Conservation (phyloP, 2,113 vertebrate genomes). For the Vimba vimba region DNA sequence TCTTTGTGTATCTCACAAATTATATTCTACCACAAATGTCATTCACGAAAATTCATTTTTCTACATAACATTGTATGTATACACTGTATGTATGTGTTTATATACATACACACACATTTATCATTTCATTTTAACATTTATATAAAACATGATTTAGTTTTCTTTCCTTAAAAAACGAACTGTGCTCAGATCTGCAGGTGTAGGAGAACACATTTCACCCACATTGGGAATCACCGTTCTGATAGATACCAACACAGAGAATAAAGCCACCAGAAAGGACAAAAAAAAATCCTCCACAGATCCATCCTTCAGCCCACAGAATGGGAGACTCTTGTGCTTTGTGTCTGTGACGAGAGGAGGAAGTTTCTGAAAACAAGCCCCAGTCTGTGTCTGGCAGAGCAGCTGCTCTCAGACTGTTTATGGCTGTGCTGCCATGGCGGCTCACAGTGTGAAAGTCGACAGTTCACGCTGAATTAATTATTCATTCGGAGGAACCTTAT, state of each 20-base stretch:
- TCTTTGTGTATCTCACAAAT: not conserved
- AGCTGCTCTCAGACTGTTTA: slow-evolving; percentile 52
- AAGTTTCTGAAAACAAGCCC: slow-evolving; percentile 41
- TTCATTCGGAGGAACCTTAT: slow-evolving; percentile 52
- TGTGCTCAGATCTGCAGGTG: not conserved
- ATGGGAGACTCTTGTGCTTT: slow-evolving; percentile 43
- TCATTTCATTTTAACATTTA: not conserved
- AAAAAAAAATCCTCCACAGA: slow-evolving; percentile 40
- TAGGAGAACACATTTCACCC: not conserved
- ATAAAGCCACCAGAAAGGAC: not conserved
- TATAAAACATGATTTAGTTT: not conserved
- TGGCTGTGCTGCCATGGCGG: slow-evolving; percentile 29
- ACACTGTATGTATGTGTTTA: no score
- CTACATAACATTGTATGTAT: no score
- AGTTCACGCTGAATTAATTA: slow-evolving; percentile 50
- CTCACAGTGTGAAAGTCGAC: slow-evolving; percentile 32
- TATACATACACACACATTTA: not conserved
- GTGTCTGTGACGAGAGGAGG: slow-evolving; percentile 34
- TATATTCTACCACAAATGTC: not conserved
- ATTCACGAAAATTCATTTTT: not conserved
- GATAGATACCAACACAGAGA: not conserved
- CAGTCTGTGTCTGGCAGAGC: slow-evolving; percentile 49
- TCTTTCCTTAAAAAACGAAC: not conserved
- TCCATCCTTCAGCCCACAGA: slow-evolving; percentile 45
- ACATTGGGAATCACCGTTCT: not conserved